These are phyloP conservation scores for Macrotus californicus DNA, from an alignment of 2,113 vertebrate genomes.

Conservation along the genomic window DNA sequence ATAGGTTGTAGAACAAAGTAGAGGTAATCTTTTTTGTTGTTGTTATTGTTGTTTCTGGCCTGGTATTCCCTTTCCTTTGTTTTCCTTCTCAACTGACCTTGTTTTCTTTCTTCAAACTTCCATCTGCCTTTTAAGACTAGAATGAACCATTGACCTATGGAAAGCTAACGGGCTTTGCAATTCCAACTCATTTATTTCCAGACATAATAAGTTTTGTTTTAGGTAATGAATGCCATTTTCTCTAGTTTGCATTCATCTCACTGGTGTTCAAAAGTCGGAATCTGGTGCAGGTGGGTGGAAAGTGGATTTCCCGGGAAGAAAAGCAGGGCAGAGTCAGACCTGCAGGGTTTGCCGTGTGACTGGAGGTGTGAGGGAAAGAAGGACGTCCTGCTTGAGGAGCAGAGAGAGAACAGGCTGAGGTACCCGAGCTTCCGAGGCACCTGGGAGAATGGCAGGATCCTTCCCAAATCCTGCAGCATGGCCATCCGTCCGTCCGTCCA, in stretches of 20 bases:
- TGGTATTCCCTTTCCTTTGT: background rate
- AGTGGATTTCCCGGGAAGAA: background rate
- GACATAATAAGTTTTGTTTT: background rate
- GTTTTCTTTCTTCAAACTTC: background rate
- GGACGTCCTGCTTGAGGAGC: background rate
- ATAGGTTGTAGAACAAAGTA: background rate
- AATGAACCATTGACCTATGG: background rate
- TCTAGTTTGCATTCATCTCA: background rate
- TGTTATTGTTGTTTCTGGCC: too few species aligned
- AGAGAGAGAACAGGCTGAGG: background rate
- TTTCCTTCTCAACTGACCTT: background rate
- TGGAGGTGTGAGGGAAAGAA: accelerated
- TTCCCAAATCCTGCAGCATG: background rate
- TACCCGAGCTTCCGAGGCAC: background rate
- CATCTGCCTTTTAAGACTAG: background rate
- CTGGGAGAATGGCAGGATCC: background rate
- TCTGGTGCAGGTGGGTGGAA: too few species aligned
- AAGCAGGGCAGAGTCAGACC: too few species aligned
- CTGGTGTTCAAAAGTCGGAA: background rate
- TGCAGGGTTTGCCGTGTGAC: background rate
- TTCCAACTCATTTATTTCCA: background rate
- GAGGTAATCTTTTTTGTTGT: background rate
- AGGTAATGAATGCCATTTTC: background rate
- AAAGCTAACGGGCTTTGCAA: background rate
- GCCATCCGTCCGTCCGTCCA: too few species aligned